These are phyloP conservation scores for Agrochola litura DNA, from an alignment of 2,888 invertebrate species.

Conservation along the genomic window DNA sequence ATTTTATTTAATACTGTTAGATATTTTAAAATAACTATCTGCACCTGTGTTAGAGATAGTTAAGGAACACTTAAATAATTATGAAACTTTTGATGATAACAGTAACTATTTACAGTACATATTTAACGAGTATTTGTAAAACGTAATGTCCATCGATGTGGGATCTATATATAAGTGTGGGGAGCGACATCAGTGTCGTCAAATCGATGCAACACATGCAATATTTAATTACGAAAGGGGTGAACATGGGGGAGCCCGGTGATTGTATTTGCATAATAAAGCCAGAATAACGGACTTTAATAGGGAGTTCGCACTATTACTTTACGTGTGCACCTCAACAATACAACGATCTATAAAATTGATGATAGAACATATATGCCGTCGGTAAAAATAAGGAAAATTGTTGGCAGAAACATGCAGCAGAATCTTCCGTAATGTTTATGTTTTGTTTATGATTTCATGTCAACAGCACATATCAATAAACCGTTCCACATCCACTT, in stretches of 20 bases:
- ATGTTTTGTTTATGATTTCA: conserved; percentile 24
- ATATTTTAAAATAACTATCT: not conserved
- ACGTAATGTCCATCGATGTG: conserved; percentile 48
- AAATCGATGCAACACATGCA: conserved; percentile 68
- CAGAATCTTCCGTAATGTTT: not conserved
- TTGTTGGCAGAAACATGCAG: not conserved
- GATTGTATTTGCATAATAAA: conserved; percentile 70
- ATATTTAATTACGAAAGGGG: conserved; percentile 66
- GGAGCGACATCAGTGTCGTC: conserved; percentile 34
- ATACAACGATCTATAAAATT: conserved; percentile 13
- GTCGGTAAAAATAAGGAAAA: not conserved
- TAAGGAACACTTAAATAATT: conserved; percentile 1
- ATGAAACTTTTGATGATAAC: not conserved
- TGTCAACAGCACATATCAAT: conserved; percentile 25
- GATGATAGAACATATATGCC: not conserved
- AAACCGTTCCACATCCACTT: conserved; percentile 18
- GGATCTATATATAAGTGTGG: conserved; percentile 22
- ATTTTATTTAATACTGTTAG: not conserved
- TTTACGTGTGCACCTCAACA: conserved; percentile 25
- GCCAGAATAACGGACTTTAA: conserved; percentile 60
- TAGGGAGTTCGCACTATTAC: conserved; percentile 39
- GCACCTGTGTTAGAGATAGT: not conserved
- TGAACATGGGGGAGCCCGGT: conserved; percentile 53
- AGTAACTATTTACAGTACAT: conserved; percentile 10
- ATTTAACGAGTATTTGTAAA: conserved; percentile 17